These are phyloP conservation scores for Selenia dentaria DNA, from an alignment of 2,888 invertebrate species.

Conservation along the genomic window DNA sequence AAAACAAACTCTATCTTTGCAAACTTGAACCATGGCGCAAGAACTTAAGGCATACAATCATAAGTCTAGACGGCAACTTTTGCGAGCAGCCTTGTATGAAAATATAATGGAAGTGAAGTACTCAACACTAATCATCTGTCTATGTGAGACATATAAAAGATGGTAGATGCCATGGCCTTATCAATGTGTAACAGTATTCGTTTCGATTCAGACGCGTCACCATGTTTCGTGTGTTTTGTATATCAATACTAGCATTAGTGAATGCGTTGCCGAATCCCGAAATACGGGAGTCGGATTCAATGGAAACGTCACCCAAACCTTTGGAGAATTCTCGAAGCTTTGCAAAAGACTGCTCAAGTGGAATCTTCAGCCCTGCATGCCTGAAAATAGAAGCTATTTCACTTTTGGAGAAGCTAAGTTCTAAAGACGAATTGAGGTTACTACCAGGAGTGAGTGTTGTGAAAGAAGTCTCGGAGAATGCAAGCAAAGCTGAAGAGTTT, in stretches of 20 bases:
- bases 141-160: conserved; percentile 80
- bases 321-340: conserved; percentile 17
- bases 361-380: conserved; percentile 55
- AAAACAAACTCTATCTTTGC: conserved; percentile 38
- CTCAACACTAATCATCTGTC: conserved; percentile 66
- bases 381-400: conserved; percentile 58
- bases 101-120: conserved; percentile 75
- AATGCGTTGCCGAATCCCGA: conserved; percentile 67
- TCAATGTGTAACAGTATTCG: conserved; percentile 68
- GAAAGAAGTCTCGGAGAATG: conserved; percentile 81
- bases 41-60: conserved; percentile 32
- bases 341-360: conserved; percentile 53
- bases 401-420: conserved; percentile 53
- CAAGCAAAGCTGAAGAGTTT: conserved; percentile 88
- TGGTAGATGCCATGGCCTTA: conserved; percentile 65
- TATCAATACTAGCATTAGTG: conserved; percentile 48
- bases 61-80: conserved; percentile 41
- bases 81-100: conserved; percentile 80
- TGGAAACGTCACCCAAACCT: conserved; percentile 53
- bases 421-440: conserved; percentile 54
- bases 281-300: conserved; percentile 33
- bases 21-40: conserved; percentile 39
- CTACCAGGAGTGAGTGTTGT: conserved; percentile 85
- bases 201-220: conserved; percentile 61
- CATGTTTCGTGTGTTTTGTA: conserved; percentile 58